A percentile compares a stretch with the other conserved stretches of the same genome.
phyloP scores from a whole-genome alignment of 2,888 invertebrate species.

The Carpatolechia fugitivella region DNA sequence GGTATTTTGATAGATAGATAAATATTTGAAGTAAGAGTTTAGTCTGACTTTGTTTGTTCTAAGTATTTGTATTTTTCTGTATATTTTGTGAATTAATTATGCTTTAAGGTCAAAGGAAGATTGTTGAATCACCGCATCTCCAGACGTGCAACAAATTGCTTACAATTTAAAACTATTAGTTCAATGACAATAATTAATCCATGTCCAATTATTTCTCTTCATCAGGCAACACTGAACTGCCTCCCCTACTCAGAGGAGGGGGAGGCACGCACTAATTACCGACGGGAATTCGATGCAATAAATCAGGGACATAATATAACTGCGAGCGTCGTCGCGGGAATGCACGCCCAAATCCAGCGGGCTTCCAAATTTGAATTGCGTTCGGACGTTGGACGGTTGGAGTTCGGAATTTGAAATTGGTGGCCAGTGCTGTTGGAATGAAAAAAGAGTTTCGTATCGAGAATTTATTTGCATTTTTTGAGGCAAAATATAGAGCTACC shows the following conservation, averaged over 20 bases:
- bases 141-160: background rate
- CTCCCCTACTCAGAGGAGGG: slow-evolving; percentile 32
- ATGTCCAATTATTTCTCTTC: slow-evolving; percentile 5
- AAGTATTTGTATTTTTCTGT: too few species aligned
- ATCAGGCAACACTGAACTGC: slow-evolving; percentile 10
- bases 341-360: slow-evolving; percentile 65
- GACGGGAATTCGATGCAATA: slow-evolving; percentile 77
- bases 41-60: too few species aligned
- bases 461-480: background rate
- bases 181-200: slow-evolving; percentile 12
- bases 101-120: too few species aligned
- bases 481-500: background rate
- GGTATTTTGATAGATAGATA: too few species aligned
- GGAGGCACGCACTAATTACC: slow-evolving; percentile 76
- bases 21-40: too few species aligned
- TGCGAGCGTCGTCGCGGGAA: slow-evolving; percentile 67
- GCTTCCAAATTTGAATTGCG: slow-evolving; percentile 52
- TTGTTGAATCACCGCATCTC: background rate
- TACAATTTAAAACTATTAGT: background rate
- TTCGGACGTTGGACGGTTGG: slow-evolving; percentile 31
- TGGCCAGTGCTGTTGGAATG: slow-evolving; percentile 5
- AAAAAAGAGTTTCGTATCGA: background rate
- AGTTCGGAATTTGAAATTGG: slow-evolving; percentile 32
- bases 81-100: too few species aligned
- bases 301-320: slow-evolving; percentile 77